phyloP scores from a whole-genome alignment of 2,888 invertebrate genomes.

The Ormyrus rosae region DNA sequence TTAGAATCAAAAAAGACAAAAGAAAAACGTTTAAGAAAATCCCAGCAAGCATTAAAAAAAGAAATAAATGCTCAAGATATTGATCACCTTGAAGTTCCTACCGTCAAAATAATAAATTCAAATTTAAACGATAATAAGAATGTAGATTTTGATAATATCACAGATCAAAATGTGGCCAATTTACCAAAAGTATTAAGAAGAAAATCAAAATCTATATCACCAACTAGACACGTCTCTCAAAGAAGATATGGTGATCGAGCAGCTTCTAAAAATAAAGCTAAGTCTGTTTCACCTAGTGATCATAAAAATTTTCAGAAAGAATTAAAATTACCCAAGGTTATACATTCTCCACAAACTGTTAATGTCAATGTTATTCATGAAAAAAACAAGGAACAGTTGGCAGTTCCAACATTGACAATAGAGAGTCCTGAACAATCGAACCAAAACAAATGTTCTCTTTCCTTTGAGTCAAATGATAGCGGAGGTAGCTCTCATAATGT shows the following conservation, averaged over 20 bases:
- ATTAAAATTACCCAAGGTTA: neutral
- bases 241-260: neutral
- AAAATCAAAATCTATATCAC: slow-evolving; percentile 36
- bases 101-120: neutral
- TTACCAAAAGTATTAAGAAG: slow-evolving; percentile 9
- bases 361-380: neutral
- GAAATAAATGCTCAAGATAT: neutral
- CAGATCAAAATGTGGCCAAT: neutral
- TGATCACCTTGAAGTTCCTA: neutral
- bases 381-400: too few species aligned
- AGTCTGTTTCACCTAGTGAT: neutral
- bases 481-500: slow-evolving; percentile 5
- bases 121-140: too few species aligned
- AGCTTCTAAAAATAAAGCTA: neutral
- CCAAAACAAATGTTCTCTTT: neutral
- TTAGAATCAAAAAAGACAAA: neutral
- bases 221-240: neutral
- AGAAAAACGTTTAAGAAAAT: neutral
- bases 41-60: neutral
- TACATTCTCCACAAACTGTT: slow-evolving; percentile 17
- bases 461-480: slow-evolving; percentile 19
- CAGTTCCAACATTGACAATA: too few species aligned
- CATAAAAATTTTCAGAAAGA: neutral
- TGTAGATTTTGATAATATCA: neutral
- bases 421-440: too few species aligned